Conservation (phyloP, 2,888 invertebrate genomes). For the Zaprionus lineosus region DNA sequence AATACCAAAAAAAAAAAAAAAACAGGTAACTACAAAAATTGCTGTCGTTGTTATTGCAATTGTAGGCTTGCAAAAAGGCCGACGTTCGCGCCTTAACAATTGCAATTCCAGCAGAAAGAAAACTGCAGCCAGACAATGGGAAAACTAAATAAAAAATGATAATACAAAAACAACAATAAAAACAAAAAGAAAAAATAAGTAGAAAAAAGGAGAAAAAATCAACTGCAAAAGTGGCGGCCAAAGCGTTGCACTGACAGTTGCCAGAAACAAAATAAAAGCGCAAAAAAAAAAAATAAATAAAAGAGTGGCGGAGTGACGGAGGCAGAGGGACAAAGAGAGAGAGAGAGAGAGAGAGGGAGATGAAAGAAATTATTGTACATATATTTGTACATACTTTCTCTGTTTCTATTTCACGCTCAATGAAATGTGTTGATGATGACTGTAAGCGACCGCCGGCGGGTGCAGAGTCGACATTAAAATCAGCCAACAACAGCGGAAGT, state of each 20-base stretch:
- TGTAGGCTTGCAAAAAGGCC: constrained; percentile 38
- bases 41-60: constrained; percentile 15
- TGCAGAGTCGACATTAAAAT: constrained; percentile 15
- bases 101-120: constrained; percentile 59
- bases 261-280: constrained; percentile 34
- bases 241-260: constrained; percentile 28
- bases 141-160: constrained; percentile 55
- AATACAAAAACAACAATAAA: constrained; percentile 21
- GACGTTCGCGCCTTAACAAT: constrained; percentile 48
- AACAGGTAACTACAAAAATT: constrained; percentile 49
- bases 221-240: constrained; percentile 27
- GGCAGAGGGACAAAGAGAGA: no score
- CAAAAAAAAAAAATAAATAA: constrained; percentile 6
- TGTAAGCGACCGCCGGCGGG: constrained; percentile 34
- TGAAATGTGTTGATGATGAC: constrained; percentile 79
- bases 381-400: constrained; percentile 81
- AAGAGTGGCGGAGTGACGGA: no score
- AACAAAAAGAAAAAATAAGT: constrained; percentile 13
- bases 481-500: constrained; percentile 65
- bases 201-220: no score
- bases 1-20: constrained; percentile 32
- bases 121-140: constrained; percentile 68
- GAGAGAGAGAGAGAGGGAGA: constrained; percentile 11
- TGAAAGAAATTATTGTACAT: constrained; percentile 63
- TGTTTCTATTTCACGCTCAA: constrained; percentile 82